Evolutionary conservation across 2,797 vertebrate genomes (phyloP), one percentile per base, ranked within the genome.

Genomic region (Sebastes alutus): DNA sequence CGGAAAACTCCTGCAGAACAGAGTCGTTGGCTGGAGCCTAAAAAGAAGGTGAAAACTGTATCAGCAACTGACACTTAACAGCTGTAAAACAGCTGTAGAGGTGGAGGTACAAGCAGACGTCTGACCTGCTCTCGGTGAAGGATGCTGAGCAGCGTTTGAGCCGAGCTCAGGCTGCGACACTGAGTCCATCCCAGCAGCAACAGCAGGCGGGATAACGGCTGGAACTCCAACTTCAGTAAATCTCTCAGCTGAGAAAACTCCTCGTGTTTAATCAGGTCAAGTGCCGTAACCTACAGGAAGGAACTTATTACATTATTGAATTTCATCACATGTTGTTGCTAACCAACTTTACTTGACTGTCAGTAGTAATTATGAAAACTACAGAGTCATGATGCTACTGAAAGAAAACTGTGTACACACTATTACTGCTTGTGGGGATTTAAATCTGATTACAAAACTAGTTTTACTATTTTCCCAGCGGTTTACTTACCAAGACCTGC

Each of bases 131-230:
- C 94, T 70, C 92, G 92, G 87, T 99, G 97, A 18, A 99, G 95
- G 52, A 94, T 86, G 80, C 85, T 79, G 33, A 99, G 96, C 72
- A 99, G 94, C 14, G 55, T 88, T 68, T 96, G 96, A 71, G 97
- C 98, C 0, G 97, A 97, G 55, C 92, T 94, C 33, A 98, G 92
- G 68, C 97, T 98, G 89, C 95, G 96, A 87, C 98, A 99, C 63
- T 98, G 96, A 75, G 94, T 97, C 99, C 99, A 99, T 73, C 98
- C 98, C 64, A 99, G 94, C 61, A 99, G 96, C 71, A 98, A 87
- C n/a, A 99, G 93, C 49, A 99, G 97, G 16, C 96, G 97, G 27
- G 97, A 95, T 77, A 99, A 93, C 3, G 98, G 97, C 78, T 90
- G 96, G 83, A 99, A 99, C 94, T 99, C 98, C 83, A 92, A 92